Evolutionary conservation across 1,140 invertebrate genomes (phyloP), one percentile per base, ranked within the genome.

Genomic region (Triops cancriformis): DNA sequence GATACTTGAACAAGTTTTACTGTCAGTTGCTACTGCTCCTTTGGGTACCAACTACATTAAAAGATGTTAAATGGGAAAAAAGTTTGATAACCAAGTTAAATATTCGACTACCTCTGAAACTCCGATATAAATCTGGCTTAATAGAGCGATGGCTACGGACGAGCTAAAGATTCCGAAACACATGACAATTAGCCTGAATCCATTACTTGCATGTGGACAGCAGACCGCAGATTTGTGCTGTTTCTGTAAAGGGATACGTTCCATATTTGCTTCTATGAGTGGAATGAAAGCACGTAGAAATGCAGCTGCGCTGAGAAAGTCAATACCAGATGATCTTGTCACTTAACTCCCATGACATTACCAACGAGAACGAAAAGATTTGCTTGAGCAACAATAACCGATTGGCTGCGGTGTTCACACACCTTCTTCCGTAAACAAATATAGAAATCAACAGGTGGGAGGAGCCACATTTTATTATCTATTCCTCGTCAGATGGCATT

Each of bases 21-120:
- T 89, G 80, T 92, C 91, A 43, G 91, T 89, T 5, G 90, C 90
- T 74, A 94, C 91, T 80, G 90, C 91, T 64, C 91, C 92, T 86
- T 93, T 91, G 12, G 88, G 87, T 76, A 88, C 87, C 79, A 91
- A 86, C 91, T 92, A 82, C 0, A 80, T 81, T 77, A 75, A 76
- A 80, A 64, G 2, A 27, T 27, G 18, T 37, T 28, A 14, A 27
- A 11, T 31, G 0, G 11, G 7, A 79, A 26, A 78, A n/a, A 27
- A 18, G 10, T 72, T 10, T 23, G 74, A 9, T 37, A 28, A 76
- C 9, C 64, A 74, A 74, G 37, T 18, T 2, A 76, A 72, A 73
- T 42, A 6, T 12, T 26, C 18, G 37, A 51, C 74, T 80, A 86
- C 85, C 84, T 86, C 83, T 37, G 84, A 83, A 51, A 82, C 81